Evolutionary conservation across 2,113 vertebrate species (phyloP), one percentile per base, ranked within the genome.

Genomic region (Oxyura jamaicensis): DNA sequence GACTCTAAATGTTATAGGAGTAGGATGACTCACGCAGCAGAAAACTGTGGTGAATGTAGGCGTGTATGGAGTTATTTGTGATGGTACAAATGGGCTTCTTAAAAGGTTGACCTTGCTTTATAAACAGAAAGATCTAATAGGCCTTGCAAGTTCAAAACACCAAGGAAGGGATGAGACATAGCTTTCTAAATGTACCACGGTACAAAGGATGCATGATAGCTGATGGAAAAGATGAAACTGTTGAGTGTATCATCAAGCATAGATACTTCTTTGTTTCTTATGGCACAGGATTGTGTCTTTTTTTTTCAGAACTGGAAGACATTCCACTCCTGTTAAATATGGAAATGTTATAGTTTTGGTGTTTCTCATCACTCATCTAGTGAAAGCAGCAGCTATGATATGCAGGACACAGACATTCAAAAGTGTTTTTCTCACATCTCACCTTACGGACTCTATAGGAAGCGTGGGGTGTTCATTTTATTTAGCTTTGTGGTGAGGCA

Each of bases 221-320:
- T 72, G 33, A 36, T n/a, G 59, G 22, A 62, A 46, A 60, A 73
- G 6, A 41, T 41, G n/a, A 48, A 85, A 60, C 10, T 48, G 33
- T 3, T 60, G 19, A 39, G 62, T 67, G 6, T 81, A 10, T 42
- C 26, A 39, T 44, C 16, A 55, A 75, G 53, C 6, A 33, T 2
- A 67, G 35, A 10, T 50, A 56, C 5, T 56, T 73, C 25, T 22
- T 62, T 62, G 22, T 72, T 86, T 62, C 53, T 88, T 1, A 2
- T 35, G 56, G 25, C 39, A 58, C 8, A 53, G 29, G 9, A 52
- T 46, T 36, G 11, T 63, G 14, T 13, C 0, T 1, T 14, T 1
- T 14, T 1, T 14, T 86, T 69, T 73, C 23, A 55, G 60, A 79
- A 68, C 19, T 48, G 28, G 22, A 55, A 29, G 16, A 35, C 73